Base-by-base conservation (phyloP, 2,888 invertebrate genomes). In the Lasioglossum villosulum region DNA sequence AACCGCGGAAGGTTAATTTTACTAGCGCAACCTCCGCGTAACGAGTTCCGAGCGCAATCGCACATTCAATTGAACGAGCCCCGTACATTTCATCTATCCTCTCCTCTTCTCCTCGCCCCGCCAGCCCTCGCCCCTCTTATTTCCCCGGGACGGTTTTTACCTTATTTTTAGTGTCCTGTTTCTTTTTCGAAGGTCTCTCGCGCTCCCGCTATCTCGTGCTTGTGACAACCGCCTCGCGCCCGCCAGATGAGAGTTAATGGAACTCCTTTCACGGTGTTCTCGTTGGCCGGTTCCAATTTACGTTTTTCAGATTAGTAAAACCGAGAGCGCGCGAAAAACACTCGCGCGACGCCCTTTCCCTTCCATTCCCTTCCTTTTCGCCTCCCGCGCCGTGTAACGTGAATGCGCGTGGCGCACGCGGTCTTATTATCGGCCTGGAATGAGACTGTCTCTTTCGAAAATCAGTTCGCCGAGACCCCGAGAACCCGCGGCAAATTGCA, bases 381-480 rank as follows among this genome's bases (percentile, higher is more conserved):
- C 30, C 27, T 27, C 14, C 16, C 59, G 14, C 10, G 4, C 56
- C 19, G 4, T 0, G 45, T 72, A 72, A 78, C 56, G 37, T 85
- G 86, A 85, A 79, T 85, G 85, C 16, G 27, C 63, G 27, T 14
- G 4, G n/a, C 19, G 37, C 42, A 16, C 59, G 48, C 42, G 78
- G 52, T 56, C 86, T 75, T 85, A 79, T 84, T 79, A 79, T 70
- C 71, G 39, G 37, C 5, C n/a, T n/a, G 72, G 56, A 85, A 86
- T 75, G 80, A 48, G 72, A 86, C 56, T 48, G 80, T 86, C 86
- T 72, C 79, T 84, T 84, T 84, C 71, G 86, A 85, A 72, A 84
- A 79, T 84, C 84, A 71, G 82, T 70, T 74, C 45, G 56, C n/a
- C 39, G 23, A 6, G 30, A 16, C 34, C 45, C 52, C 2, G 34